Evolutionary conservation across 1,140 invertebrate genomes (phyloP), one percentile per base, ranked within the genome.

Genomic region (Latrodectus geometricus): DNA sequence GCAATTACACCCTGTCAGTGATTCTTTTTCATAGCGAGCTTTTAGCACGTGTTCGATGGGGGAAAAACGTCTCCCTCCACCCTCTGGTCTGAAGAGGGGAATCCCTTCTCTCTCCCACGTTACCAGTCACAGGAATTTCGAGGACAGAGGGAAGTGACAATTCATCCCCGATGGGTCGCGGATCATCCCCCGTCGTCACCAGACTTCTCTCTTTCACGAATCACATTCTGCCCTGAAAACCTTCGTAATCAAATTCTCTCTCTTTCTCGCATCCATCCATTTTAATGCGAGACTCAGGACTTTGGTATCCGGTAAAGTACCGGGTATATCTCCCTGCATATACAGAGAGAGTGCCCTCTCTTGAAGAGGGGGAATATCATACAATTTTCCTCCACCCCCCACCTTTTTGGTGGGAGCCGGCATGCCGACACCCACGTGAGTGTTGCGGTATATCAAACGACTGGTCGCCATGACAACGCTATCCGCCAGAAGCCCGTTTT

Each of bases 391-490:
- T 48, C 52, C 79, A 21, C n/a, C 12, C 72, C 79, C 52, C 48
- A 23, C 17, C 15, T 8, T 80, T 70, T 61, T 50, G 15, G n/a
- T 12, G 20, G 79, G 69, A 68, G 17, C n/a, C 20, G 9, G 52
- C 61, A 68, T 80, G 78, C 78, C 78, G 78, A 80, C 66, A 80
- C 65, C 78, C 68, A 35, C 48, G 17, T 80, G 65, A 80, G 78
- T 69, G 70, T 74, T 83, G 80, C 80, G 80, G 80, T 83, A 73
- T 83, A 83, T 83, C 80, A 83, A 83, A 83, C 80, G 80, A 61
- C 74, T 23, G 21, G 80, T 83, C 65, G 54, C 70, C 52, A 83
- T 83, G 72, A 50, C 49, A 49, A 83, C 70, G 52, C 7, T 54
- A 35, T 35, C 35, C 65, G 35, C 2, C 17, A 61, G 11, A 17